Base-by-base conservation (phyloP, 2,113 vertebrate species). In the Mobula birostris region DNA sequence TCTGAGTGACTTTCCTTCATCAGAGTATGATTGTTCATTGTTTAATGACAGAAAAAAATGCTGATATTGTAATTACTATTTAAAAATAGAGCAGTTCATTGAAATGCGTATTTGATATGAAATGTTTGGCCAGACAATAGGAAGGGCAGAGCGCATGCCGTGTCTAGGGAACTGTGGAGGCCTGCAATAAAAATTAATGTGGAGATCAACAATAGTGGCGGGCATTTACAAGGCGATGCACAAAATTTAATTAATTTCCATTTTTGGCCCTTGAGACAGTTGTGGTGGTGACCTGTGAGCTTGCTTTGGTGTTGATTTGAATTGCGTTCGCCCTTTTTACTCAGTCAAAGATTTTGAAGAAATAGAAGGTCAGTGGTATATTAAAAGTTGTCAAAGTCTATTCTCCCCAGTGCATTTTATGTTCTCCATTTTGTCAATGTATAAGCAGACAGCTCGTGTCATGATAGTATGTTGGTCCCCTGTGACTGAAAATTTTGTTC, bases 51-150 rank as follows among this genome's bases (percentile, higher is more conserved):
- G 97, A 97, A 98, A 98, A 97, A 98, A 96, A 96, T 98, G 97
- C 97, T 97, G 97, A 98, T 97, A 97, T 98, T 98, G 98, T 99
- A 98, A 99, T 99, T 98, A 99, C 98, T 97, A 97, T 97, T 96
- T 96, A 97, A 97, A 95, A 98, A 97, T 97, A 95, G 98, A 95
- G 94, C 97, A 97, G 97, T 97, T 98, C 97, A 98, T 98, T 99
- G 98, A 98, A 97, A 98, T 98, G 98, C 97, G 96, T 97, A 97
- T 97, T 97, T 95, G 96, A 97, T 97, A 96, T 94, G 96, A 96
- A 96, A 97, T 95, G 95, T 97, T 97, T 96, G 97, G 95, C 96
- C 96, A 97, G 96, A 99, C 98, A 99, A 99, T 98, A 97, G 97
- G 96, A 95, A 97, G 97, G 97, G 97, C 98, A 98, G 96, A 97